Evolutionary conservation across 2,888 invertebrate genomes (phyloP), one percentile per base, ranked within the genome.

Genomic region (Sinodicranocentrus sp.): DNA sequence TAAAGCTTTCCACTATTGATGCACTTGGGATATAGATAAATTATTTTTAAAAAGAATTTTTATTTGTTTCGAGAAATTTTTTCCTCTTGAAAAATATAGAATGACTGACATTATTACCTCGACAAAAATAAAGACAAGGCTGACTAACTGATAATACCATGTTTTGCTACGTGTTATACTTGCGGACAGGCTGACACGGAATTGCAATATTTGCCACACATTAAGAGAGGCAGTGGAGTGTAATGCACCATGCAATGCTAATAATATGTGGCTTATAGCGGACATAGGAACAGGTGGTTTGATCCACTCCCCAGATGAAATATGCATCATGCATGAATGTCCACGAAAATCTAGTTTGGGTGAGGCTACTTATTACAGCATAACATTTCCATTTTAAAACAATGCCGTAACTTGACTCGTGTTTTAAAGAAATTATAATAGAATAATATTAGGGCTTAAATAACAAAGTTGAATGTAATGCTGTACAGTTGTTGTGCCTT

Each of bases 341-440:
- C 13, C 57, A 57, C 25, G 25, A 57, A n/a, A 26, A 61, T 26
- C 33, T 28, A 61, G 61, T 61, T 61, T 61, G 61, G 61, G 61
- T 61, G 61, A 61, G 61, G 54, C 23, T 54, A 17, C 54, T 23
- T 21, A 54, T n/a, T 54, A 54, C 25, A 23, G 57, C 57, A 57
- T 57, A 48, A 48, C 57, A 63, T 75, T 75, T 61, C 48, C 73
- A 73, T 73, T 73, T 73, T 75, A 48, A 75, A 75, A 75, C 75
- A 75, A 73, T 75, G 65, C 63, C 25, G 57, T 57, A 57, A 57
- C 57, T 57, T 57, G 57, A 57, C 25, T 57, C n/a, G 10, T 5
- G 25, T 23, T 23, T 23, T 57, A 57, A 57, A 57, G 57, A 57
- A 57, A 2, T 25, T 57, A 57, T 23, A 2, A 23, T 23, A 8